Evolutionary conservation across 2,888 invertebrate species (phyloP).

Genomic region (Lasiommata megera): DNA sequence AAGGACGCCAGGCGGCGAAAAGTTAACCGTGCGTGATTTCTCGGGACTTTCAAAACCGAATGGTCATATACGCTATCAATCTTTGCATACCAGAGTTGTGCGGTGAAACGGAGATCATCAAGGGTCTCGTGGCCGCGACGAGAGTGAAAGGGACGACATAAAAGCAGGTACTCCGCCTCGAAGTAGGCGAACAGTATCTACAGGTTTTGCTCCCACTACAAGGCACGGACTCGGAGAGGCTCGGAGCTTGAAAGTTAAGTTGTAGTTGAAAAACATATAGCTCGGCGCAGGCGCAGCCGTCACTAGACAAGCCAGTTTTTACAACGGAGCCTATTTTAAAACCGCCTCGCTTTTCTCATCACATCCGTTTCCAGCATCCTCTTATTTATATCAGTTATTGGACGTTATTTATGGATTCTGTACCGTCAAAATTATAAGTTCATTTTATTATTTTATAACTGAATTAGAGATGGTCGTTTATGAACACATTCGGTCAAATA

Average conservation of each 20-base stretch:
- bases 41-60: conserved; percentile 78
- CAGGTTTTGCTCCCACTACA: conserved; percentile 81
- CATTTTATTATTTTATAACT: conserved; percentile 14
- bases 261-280: conserved; percentile 59
- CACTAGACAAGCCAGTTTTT: conserved; percentile 38
- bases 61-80: conserved; percentile 81
- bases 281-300: conserved; percentile 54
- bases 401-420: conserved; percentile 1
- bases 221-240: conserved; percentile 69
- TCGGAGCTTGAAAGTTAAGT: conserved; percentile 70
- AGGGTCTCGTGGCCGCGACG: conserved; percentile 43
- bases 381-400: background rate
- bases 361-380: conserved; percentile 10
- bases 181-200: conserved; percentile 76
- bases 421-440: conserved; percentile 2
- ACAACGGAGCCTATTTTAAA: conserved; percentile 28
- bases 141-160: conserved; percentile 69
- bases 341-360: conserved; percentile 15
- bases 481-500: conserved; percentile 21
- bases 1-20: conserved; percentile 80
- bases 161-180: conserved; percentile 70
- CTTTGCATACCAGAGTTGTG: conserved; percentile 80
- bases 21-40: conserved; percentile 80
- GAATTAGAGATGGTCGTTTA: conserved; percentile 17
- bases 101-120: conserved; percentile 65